phyloP scores from a whole-genome alignment of 2,113 vertebrate species.

The Noctilio leporinus region DNA sequence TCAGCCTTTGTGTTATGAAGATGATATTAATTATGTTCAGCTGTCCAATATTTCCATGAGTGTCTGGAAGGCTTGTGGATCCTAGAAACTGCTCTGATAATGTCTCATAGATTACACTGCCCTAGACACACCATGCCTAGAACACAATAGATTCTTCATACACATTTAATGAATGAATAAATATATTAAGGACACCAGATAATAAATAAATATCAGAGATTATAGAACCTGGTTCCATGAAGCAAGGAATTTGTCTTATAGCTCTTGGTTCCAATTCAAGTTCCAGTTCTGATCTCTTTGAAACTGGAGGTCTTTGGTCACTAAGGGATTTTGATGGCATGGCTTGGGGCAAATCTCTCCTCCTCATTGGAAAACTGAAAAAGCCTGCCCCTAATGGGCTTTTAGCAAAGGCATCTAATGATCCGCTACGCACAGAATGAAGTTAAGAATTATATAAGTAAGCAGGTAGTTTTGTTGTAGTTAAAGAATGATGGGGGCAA shows the following conservation, averaged over 20 bases:
- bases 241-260: not conserved
- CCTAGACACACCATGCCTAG: not conserved
- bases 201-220: not conserved
- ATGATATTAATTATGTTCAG: conserved; percentile 53
- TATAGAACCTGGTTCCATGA: not conserved
- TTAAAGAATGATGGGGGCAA: not conserved
- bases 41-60: conserved; percentile 45
- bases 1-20: conserved; percentile 42
- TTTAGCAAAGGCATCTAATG: not conserved
- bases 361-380: not conserved
- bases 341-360: not conserved
- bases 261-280: not conserved
- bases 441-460: not conserved
- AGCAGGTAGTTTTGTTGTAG: not conserved
- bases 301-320: not conserved
- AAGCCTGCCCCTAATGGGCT: not conserved
- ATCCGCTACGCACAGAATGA: not conserved
- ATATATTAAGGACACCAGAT: conserved; percentile 10
- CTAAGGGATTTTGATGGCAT: not conserved
- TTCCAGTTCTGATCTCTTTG: not conserved
- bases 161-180: conserved; percentile 22
- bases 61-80: not conserved
- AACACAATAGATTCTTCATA: not conserved
- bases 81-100: not conserved
- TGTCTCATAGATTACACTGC: not conserved